Percentiles rank a stretch among this genome's conserved stretches.
Evolutionary conservation across 1,140 invertebrate species (phyloP).

Genomic region (Aleiodes sp.): DNA sequence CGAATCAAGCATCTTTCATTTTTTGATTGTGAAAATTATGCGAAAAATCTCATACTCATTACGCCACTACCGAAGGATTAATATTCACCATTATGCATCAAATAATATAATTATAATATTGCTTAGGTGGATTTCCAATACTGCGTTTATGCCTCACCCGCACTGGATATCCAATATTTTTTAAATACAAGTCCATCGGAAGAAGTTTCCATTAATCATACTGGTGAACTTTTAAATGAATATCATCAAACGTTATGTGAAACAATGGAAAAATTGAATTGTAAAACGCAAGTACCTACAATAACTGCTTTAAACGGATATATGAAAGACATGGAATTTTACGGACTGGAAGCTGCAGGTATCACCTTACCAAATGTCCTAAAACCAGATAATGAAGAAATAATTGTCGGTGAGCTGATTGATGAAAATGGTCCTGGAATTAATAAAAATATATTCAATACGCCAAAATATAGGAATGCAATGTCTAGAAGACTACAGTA

Average conservation of each 20-base stretch:
- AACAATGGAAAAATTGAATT: conserved; percentile 57
- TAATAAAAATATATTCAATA: conserved; percentile 19
- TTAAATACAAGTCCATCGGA: conserved; percentile 59
- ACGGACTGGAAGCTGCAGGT: conserved; percentile 49
- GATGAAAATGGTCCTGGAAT: background rate
- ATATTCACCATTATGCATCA: no score
- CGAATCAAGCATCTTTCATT: no score
- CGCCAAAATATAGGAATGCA: conserved; percentile 36
- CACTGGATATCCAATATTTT: conserved; percentile 67
- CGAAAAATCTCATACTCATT: conserved; percentile 23
- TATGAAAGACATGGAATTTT: conserved; percentile 46
- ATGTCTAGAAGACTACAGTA: conserved; percentile 47
- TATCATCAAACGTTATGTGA: conserved; percentile 51
- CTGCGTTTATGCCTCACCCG: conserved; percentile 60
- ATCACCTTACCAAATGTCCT: conserved; percentile 49
- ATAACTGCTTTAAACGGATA: conserved; percentile 52
- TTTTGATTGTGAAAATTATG: no score
- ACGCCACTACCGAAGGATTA: no score
- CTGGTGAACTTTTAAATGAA: conserved; percentile 59
- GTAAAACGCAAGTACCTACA: conserved; percentile 57
- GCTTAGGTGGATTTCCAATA: conserved; percentile 69
- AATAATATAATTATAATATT: conserved; percentile 28
- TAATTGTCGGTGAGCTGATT: conserved; percentile 50
- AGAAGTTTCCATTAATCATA: conserved; percentile 47
- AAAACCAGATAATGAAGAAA: conserved; percentile 41